Conservation (phyloP, 2,797 vertebrate genomes). For the Micrastur ruficollis region DNA sequence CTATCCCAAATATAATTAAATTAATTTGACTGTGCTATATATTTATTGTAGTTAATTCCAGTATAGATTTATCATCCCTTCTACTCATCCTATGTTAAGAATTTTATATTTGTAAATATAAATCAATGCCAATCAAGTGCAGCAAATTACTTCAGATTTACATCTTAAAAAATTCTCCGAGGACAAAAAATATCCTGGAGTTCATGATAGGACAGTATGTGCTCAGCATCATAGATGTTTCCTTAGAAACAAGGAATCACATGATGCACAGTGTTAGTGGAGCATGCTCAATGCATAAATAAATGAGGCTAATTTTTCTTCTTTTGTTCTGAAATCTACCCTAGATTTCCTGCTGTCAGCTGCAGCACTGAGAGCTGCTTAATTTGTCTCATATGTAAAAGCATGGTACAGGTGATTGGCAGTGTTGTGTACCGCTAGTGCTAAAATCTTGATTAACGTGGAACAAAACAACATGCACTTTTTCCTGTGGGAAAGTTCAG, state of each 20-base stretch:
- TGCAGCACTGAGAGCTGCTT: constrained; percentile 69
- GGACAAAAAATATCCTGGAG: background rate
- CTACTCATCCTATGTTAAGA: background rate
- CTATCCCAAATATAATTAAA: background rate
- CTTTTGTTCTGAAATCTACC: constrained; percentile 70
- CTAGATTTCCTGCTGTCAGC: constrained; percentile 74
- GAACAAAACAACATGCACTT: constrained; percentile 60
- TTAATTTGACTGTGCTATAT: background rate
- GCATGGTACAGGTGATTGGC: constrained; percentile 44
- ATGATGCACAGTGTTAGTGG: constrained; percentile 54
- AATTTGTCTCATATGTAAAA: constrained; percentile 67
- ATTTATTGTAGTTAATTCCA: background rate
- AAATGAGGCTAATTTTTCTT: constrained; percentile 74
- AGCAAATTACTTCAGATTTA: background rate
- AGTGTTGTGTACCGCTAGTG: background rate
- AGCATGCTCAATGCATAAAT: constrained; percentile 74
- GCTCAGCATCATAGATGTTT: constrained; percentile 49
- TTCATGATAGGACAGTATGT: background rate
- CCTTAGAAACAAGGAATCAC: constrained; percentile 71
- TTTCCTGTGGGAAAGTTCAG: constrained; percentile 77
- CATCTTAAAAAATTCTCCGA: background rate
- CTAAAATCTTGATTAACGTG: constrained; percentile 61
- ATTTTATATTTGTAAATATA: background rate
- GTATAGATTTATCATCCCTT: background rate
- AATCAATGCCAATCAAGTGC: background rate